These are phyloP conservation scores for Agrotis exclamationis DNA, from an alignment of 2,888 invertebrate genomes.

Conservation along the genomic window DNA sequence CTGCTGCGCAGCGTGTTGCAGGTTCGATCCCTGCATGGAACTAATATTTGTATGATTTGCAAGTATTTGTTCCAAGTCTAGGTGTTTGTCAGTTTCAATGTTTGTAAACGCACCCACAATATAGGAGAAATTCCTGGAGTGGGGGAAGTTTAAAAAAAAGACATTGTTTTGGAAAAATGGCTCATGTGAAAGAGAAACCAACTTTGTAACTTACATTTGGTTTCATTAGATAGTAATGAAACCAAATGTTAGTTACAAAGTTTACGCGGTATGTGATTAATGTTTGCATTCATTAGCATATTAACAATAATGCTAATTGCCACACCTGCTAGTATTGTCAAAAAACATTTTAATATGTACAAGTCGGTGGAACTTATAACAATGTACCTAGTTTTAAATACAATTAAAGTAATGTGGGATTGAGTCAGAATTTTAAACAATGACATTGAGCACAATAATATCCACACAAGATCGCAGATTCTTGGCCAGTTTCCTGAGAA, in stretches of 20 bases:
- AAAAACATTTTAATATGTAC: conserved; percentile 4
- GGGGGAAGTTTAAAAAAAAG: no score
- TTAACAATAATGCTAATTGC: conserved; percentile 23
- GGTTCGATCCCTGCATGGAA: no score
- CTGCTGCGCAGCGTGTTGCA: no score
- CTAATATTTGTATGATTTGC: no score
- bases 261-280: conserved; percentile 22
- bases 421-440: conserved; percentile 2
- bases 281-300: conserved; percentile 23
- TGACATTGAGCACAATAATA: background rate
- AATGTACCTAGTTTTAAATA: background rate
- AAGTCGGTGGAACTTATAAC: background rate
- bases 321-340: conserved; percentile 14
- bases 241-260: no score
- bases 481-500: no score
- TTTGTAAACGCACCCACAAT: no score
- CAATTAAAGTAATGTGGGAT: conserved; percentile 5
- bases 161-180: background rate
- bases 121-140: background rate
- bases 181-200: background rate
- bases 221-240: no score
- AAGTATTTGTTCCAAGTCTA: no score
- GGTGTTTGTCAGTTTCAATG: no score
- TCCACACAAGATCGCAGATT: background rate
- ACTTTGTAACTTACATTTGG: background rate